Evolutionary conservation across 2,797 vertebrate species (phyloP).

Genomic region (Lycodopsis pacificus): DNA sequence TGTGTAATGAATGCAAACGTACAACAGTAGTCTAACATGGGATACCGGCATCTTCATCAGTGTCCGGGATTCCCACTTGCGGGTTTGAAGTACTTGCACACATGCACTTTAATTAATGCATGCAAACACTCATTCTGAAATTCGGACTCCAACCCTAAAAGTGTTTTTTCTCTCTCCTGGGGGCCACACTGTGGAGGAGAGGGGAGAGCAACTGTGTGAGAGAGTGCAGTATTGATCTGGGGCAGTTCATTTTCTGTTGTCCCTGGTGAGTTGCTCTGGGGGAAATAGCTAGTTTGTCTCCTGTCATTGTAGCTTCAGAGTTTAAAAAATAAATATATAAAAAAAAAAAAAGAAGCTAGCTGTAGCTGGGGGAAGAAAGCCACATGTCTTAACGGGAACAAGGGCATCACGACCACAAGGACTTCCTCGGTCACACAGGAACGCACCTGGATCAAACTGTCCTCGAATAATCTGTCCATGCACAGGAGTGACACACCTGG

Average conservation of each 20-base stretch:
- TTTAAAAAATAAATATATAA: slow-evolving; percentile 64
- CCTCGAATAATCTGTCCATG: not conserved
- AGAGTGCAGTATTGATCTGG: slow-evolving; percentile 81
- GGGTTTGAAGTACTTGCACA: not conserved
- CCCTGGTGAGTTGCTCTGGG: slow-evolving; percentile 80
- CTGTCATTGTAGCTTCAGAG: slow-evolving; percentile 80
- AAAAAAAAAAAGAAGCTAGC: not conserved
- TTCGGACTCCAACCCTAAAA: not conserved
- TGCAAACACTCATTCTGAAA: slow-evolving; percentile 8
- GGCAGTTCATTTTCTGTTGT: slow-evolving; percentile 84
- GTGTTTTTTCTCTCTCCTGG: not conserved
- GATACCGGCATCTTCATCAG: slow-evolving; percentile 1
- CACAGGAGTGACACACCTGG: slow-evolving; percentile 3
- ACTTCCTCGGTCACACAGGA: slow-evolving; percentile 9
- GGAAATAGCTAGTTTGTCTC: slow-evolving; percentile 86
- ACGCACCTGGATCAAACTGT: not conserved
- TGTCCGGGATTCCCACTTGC: not conserved
- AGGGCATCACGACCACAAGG: slow-evolving; percentile 21
- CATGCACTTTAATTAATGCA: not conserved
- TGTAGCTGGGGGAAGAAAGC: not conserved
- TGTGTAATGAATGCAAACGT: slow-evolving; percentile 24
- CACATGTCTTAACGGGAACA: slow-evolving; percentile 37
- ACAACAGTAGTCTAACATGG: not conserved
- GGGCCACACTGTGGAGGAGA: slow-evolving; percentile 20
- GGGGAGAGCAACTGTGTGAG: slow-evolving; percentile 53